A percentile compares a stretch with the other conserved stretches of the same genome.
Evolutionary conservation across 2,113 vertebrate species (phyloP).

Genomic region (Lasiurus borealis): DNA sequence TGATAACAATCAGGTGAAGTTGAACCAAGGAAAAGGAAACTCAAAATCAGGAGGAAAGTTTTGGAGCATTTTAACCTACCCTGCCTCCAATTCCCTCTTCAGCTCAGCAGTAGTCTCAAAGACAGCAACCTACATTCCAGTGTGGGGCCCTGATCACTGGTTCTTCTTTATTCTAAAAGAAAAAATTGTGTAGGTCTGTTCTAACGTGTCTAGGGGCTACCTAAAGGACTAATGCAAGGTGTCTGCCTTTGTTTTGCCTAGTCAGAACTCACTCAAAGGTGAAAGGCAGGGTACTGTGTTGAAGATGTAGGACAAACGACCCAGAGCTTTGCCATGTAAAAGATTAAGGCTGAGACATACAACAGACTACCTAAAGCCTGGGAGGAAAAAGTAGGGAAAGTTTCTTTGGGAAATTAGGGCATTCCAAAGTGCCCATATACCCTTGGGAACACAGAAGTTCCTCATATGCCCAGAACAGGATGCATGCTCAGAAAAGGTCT

Average conservation of each 20-base stretch:
- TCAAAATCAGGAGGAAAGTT: background rate
- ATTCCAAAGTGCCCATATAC: background rate
- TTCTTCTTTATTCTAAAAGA: constrained; percentile 6
- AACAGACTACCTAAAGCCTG: background rate
- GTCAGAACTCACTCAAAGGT: background rate
- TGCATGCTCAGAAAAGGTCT: background rate
- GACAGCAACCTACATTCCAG: background rate
- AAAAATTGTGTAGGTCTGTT: background rate
- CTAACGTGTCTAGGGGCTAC: background rate
- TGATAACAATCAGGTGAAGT: background rate
- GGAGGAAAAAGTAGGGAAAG: background rate
- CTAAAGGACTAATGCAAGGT: background rate
- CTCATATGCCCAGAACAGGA: background rate
- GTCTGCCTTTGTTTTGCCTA: background rate
- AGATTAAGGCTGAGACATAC: background rate
- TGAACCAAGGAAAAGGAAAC: constrained; percentile 10
- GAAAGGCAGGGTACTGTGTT: background rate
- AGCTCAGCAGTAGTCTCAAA: background rate
- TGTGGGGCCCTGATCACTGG: background rate
- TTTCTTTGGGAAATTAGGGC: constrained; percentile 4
- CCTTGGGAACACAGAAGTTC: background rate
- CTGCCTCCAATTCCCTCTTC: background rate
- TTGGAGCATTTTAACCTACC: background rate
- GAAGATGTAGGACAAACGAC: background rate
- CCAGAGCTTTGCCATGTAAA: background rate